Evolutionary conservation across 2,797 vertebrate species (phyloP), one percentile per base, ranked within the genome.

Genomic region (Luscinia luscinia): DNA sequence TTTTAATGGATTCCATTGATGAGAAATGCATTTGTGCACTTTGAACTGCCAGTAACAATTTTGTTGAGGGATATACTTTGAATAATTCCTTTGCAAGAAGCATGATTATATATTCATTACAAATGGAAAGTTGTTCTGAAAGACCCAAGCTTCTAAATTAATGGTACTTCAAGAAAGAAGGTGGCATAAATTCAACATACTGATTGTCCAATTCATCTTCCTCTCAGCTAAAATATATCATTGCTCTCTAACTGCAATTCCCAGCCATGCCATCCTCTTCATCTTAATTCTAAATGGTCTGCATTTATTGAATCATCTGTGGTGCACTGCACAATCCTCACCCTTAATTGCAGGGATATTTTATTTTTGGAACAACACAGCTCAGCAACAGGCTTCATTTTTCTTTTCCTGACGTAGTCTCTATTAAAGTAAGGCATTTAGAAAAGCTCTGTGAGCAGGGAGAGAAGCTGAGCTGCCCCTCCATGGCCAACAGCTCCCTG

Each of bases 341-440:
- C 59, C 41, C 85, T 46, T 86, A 91, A 87, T 26, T 84, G 80
- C 77, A 88, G 14, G 23, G 87, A 86, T 84, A 91, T 73, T 93
- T 84, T 84, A 86, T 76, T 94, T 96, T 69, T 86, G 91, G 87
- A 93, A 67, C 66, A 87, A 78, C 69, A 48, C 36, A 77, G 66
- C 73, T 66, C 84, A 90, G 89, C 93, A 94, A 81, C 69, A 86
- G 90, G 73, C 73, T 81, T 55, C 59, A 34, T 90, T 88, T 93
- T 89, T 67, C 90, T 77, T 80, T 72, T 84, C 75, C 48, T 34
- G 78, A 64, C 81, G 64, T 24, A 27, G 82, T 54, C 28, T 62
- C 84, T 75, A n/a, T 51, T 70, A 78, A 70, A 86, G 58, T 6
- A 57, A 64, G 87, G 68, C 49, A 0, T 40, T 92, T 74, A 45